Conservation (phyloP, 2,888 invertebrate species). For the Drosophila suboccidentalis region DNA sequence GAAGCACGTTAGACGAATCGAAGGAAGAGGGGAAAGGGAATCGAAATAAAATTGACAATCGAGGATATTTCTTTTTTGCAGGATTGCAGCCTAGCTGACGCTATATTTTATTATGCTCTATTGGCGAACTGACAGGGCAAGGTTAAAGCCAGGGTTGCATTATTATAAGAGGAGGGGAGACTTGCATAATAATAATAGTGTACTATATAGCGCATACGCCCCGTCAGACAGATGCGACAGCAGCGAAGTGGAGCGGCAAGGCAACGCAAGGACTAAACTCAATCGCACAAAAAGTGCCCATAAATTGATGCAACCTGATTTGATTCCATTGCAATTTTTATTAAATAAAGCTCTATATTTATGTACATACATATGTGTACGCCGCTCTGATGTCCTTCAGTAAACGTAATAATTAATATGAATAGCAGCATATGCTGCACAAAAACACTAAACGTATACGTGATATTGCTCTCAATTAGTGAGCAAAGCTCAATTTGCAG, state of each 20-base stretch:
- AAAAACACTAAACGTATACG: conserved; percentile 21
- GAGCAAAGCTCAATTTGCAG: conserved; percentile 22
- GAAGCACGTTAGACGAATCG: conserved; percentile 27
- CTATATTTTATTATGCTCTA: conserved; percentile 50
- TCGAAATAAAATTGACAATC: conserved; percentile 66
- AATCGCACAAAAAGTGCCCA: conserved; percentile 32
- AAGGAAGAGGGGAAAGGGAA: conserved; percentile 24
- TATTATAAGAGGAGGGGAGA: conserved; percentile 19
- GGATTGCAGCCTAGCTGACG: conserved; percentile 31
- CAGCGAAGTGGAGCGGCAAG: conserved; percentile 27
- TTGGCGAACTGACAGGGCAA: conserved; percentile 50
- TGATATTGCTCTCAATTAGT: conserved; percentile 39
- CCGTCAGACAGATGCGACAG: conserved; percentile 1
- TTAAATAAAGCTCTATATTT: conserved; percentile 17
- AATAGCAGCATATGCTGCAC: conserved; percentile 8
- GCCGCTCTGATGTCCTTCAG: conserved; percentile 2
- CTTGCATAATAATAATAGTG: conserved; percentile 16
- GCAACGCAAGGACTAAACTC: conserved; percentile 15
- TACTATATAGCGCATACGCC: conserved; percentile 32
- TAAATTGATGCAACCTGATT: conserved; percentile 44
- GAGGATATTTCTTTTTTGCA: conserved; percentile 31
- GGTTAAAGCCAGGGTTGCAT: conserved; percentile 28
- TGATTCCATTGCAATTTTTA: conserved; percentile 43
- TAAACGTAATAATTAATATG: conserved; percentile 22
- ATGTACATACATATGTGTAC: conserved; percentile 2